These are phyloP conservation scores for Drosophila pseudotakahashii DNA, from an alignment of 2,888 invertebrate genomes.

Conservation along the genomic window DNA sequence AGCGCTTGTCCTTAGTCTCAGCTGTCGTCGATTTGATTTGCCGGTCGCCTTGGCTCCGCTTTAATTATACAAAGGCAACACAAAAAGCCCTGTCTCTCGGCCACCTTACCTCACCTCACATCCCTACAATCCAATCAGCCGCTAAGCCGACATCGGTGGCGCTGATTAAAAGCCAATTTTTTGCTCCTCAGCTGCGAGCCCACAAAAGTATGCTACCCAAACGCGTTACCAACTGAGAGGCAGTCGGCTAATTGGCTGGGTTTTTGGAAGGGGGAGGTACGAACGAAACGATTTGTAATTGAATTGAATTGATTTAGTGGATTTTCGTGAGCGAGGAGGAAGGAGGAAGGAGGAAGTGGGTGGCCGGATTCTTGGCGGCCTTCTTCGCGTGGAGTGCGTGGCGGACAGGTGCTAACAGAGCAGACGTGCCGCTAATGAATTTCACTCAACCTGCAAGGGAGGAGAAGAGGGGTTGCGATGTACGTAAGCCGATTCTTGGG, in stretches of 20 bases:
- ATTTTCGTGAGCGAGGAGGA: constrained; percentile 22
- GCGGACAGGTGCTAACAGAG: constrained; percentile 47
- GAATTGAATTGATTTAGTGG: constrained; percentile 75
- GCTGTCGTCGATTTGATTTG: constrained; percentile 65
- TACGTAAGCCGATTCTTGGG: constrained; percentile 5
- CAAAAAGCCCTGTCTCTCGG: constrained; percentile 33
- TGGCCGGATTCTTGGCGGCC: constrained; percentile 4
- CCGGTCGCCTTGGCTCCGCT: constrained; percentile 59
- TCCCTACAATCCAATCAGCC: constrained; percentile 70
- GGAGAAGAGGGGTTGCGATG: neutral
- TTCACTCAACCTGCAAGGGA: constrained; percentile 24
- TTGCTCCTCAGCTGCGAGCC: constrained; percentile 14
- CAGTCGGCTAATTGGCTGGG: constrained; percentile 55
- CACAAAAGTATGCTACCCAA: constrained; percentile 53
- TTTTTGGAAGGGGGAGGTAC: neutral
- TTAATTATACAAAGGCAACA: constrained; percentile 62
- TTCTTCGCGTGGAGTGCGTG: constrained; percentile 29
- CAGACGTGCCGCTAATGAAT: constrained; percentile 62
- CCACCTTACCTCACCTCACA: neutral
- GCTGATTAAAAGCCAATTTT: constrained; percentile 67
- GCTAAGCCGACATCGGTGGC: constrained; percentile 61
- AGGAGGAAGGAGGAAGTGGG: neutral
- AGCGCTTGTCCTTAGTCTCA: constrained; percentile 13
- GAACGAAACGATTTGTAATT: constrained; percentile 57
- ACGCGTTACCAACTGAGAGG: constrained; percentile 55